phyloP scores from a whole-genome alignment of 2,113 vertebrate species.

The Dipodomys spectabilis region DNA sequence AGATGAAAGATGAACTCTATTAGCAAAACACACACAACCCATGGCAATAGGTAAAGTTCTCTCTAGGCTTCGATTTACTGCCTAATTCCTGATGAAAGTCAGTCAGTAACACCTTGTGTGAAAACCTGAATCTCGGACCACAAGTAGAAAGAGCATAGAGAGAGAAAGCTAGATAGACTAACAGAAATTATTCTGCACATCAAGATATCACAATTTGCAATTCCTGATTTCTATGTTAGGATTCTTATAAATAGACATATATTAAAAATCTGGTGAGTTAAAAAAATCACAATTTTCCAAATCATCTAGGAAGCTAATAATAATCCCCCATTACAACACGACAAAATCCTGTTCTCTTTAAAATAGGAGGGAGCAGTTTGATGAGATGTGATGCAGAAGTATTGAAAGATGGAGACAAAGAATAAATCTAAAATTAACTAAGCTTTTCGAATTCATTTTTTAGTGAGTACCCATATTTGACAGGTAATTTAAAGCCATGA shows the following conservation, averaged over 20 bases:
- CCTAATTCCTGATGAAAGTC: neutral
- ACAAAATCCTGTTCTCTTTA: neutral
- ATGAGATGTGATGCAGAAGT: too few species aligned
- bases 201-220: neutral
- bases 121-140: neutral
- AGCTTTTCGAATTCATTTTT: slow-evolving; percentile 69
- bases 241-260: slow-evolving; percentile 1
- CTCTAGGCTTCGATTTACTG: too few species aligned
- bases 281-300: slow-evolving; percentile 34
- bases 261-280: slow-evolving; percentile 7
- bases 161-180: neutral
- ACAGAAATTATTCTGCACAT: neutral
- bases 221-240: neutral
- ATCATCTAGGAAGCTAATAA: slow-evolving; percentile 49
- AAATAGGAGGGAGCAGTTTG: too few species aligned
- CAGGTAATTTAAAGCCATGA: slow-evolving; percentile 82
- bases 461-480: slow-evolving; percentile 78
- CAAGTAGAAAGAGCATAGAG: neutral
- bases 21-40: too few species aligned
- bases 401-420: too few species aligned
- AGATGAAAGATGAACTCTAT: neutral
- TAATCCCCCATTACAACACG: neutral
- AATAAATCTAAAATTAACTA: slow-evolving; percentile 79
- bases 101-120: neutral
- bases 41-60: neutral